A percentile compares a stretch with the other conserved stretches of the same genome.
These are phyloP conservation scores for Sylvilagus bachmani DNA, from an alignment of 2,113 vertebrate species.

Conservation along the genomic window DNA sequence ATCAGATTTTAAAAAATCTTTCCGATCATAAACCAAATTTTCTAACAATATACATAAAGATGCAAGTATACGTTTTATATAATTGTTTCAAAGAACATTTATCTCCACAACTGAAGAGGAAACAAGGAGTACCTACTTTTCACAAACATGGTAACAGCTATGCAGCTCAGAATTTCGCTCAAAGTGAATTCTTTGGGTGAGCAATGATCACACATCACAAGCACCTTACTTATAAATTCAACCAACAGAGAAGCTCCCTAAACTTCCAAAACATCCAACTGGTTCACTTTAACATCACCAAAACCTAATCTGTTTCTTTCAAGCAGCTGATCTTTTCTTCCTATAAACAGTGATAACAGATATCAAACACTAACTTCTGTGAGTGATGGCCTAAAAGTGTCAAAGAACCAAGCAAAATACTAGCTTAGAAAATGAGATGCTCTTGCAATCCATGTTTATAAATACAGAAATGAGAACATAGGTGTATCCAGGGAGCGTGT, in stretches of 20 bases:
- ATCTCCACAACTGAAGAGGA: slow-evolving; percentile 9
- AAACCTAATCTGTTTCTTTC: slow-evolving; percentile 49
- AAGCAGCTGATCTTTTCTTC: slow-evolving; percentile 33
- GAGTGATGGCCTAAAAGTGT: not conserved
- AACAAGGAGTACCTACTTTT: slow-evolving; percentile 49
- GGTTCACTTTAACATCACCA: slow-evolving; percentile 18
- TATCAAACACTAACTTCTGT: slow-evolving; percentile 39
- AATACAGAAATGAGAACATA: slow-evolving; percentile 38
- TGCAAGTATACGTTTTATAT: not conserved
- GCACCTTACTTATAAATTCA: not conserved
- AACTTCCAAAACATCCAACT: slow-evolving; percentile 42
- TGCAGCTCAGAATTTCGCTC: slow-evolving; percentile 34
- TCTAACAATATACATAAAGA: slow-evolving; percentile 54
- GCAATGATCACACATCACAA: slow-evolving; percentile 16
- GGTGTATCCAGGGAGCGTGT: not conserved
- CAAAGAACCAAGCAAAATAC: slow-evolving; percentile 43
- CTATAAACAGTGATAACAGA: slow-evolving; percentile 9
- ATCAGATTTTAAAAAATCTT: slow-evolving; percentile 36
- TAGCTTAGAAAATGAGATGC: slow-evolving; percentile 53
- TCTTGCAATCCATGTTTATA: slow-evolving; percentile 44
- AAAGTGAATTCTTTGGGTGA: slow-evolving; percentile 14
- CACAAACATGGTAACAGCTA: slow-evolving; percentile 39
- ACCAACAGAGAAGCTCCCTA: not conserved
- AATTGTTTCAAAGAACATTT: slow-evolving; percentile 26
- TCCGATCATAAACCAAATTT: slow-evolving; percentile 48